These are phyloP conservation scores for Oncorhynchus mykiss DNA, from an alignment of 2,113 vertebrate genomes.

Conservation along the genomic window DNA sequence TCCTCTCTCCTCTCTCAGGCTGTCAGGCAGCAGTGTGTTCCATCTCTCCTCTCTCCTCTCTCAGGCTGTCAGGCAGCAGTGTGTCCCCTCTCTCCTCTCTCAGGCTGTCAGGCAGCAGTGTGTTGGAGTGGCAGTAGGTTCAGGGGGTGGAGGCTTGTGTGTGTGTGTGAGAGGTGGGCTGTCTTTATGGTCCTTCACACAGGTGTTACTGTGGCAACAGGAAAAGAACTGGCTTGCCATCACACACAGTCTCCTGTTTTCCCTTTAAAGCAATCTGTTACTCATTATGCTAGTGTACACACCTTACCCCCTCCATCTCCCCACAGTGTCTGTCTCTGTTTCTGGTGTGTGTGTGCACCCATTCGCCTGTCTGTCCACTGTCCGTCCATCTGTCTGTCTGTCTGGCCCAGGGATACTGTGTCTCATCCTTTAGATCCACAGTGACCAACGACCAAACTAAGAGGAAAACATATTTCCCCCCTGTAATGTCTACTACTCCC, in stretches of 20 bases:
- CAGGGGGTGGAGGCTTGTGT: not conserved
- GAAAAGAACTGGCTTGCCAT: conserved; percentile 29
- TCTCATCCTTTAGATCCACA: not conserved
- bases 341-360: not conserved
- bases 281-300: not conserved
- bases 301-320: not conserved
- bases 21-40: too few relatives aligned
- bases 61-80: too few relatives aligned
- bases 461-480: not conserved
- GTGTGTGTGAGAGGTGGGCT: conserved; percentile 29
- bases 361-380: not conserved
- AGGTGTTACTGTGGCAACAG: conserved; percentile 60
- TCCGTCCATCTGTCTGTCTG: not conserved
- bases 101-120: not conserved
- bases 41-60: too few relatives aligned
- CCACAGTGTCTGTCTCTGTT: not conserved
- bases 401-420: not conserved
- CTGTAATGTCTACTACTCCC: not conserved
- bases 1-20: too few relatives aligned
- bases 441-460: not conserved
- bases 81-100: too few relatives aligned
- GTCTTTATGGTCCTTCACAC: conserved; percentile 44
- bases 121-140: conserved; percentile 6
- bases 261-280: not conserved
- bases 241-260: conserved; percentile 19